Conservation (phyloP, 2,888 invertebrate genomes). For the Crossocerus cetratus region DNA sequence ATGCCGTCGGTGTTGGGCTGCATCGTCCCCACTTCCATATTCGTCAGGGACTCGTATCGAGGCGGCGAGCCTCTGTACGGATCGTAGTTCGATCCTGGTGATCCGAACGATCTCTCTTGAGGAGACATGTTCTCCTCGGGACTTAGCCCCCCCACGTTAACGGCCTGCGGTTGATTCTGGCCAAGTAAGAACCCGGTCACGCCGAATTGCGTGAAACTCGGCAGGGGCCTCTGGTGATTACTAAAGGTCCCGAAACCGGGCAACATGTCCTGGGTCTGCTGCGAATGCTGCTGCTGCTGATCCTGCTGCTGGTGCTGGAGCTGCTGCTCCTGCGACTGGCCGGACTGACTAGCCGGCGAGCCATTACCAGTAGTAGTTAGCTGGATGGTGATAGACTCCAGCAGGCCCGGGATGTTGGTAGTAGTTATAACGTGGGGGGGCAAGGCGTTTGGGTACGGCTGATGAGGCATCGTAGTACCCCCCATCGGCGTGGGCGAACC, state of each 20-base stretch:
- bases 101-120: conserved; percentile 77
- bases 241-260: conserved; percentile 72
- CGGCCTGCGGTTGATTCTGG: conserved; percentile 79
- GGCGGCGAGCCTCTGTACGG: conserved; percentile 60
- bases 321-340: conserved; percentile 72
- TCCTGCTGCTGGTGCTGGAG: conserved; percentile 79
- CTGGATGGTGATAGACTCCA: conserved; percentile 77
- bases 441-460: conserved; percentile 89
- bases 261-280: conserved; percentile 71
- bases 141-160: conserved; percentile 90
- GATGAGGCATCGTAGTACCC: conserved; percentile 75
- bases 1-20: conserved; percentile 56
- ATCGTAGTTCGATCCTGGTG: conserved; percentile 63
- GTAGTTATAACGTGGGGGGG: conserved; percentile 91
- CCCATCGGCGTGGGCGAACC: conserved; percentile 72
- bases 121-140: conserved; percentile 78
- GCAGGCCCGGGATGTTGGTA: conserved; percentile 77
- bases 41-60: conserved; percentile 62
- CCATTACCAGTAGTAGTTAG: conserved; percentile 91
- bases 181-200: conserved; percentile 79
- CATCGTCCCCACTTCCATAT: conserved; percentile 38
- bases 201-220: conserved; percentile 83
- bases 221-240: conserved; percentile 78
- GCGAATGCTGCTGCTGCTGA: conserved; percentile 77
- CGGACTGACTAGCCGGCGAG: conserved; percentile 69